phyloP scores from a whole-genome alignment of 37 sponge, comb jelly and placozoan species.

The Cladorhizidae sp. region DNA sequence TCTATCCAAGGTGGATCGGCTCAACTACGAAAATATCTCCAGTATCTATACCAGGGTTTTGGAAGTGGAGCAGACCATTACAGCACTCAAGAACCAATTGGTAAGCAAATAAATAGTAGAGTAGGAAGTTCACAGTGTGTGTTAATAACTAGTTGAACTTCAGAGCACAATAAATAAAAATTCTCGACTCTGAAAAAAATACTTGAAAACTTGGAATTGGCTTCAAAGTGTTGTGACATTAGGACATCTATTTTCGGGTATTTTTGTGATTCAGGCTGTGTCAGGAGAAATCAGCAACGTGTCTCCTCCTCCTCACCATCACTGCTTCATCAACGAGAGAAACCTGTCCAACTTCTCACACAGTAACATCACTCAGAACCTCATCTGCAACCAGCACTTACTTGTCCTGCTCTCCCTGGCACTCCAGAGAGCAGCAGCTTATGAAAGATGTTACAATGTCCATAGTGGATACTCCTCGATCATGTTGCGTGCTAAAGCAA shows the following conservation, averaged over 20 bases:
- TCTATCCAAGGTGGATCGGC: background rate
- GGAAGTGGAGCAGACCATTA: background rate
- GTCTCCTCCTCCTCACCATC: constrained; percentile 15
- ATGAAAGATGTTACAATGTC: background rate
- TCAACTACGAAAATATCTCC: background rate
- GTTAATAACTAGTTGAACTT: too few relatives aligned
- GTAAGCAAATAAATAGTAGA: background rate
- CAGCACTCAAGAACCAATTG: background rate
- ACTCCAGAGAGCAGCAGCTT: background rate
- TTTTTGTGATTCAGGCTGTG: too few relatives aligned
- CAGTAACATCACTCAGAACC: background rate
- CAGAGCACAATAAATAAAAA: too few relatives aligned
- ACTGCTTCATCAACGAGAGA: constrained; percentile 31
- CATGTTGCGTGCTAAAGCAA: background rate
- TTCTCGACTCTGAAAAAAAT: too few relatives aligned
- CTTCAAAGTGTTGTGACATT: too few relatives aligned
- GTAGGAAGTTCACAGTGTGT: too few relatives aligned
- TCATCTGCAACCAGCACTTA: background rate
- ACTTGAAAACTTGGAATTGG: too few relatives aligned
- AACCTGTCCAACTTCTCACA: background rate
- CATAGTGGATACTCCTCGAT: background rate
- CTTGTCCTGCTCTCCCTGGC: background rate
- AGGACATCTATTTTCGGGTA: too few relatives aligned
- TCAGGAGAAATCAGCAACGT: too few relatives aligned
- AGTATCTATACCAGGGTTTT: constrained; percentile 5